Percentiles rank a stretch among this genome's conserved stretches.
Conservation (phyloP, 2,797 vertebrate genomes). For the Macropodus opercularis region DNA sequence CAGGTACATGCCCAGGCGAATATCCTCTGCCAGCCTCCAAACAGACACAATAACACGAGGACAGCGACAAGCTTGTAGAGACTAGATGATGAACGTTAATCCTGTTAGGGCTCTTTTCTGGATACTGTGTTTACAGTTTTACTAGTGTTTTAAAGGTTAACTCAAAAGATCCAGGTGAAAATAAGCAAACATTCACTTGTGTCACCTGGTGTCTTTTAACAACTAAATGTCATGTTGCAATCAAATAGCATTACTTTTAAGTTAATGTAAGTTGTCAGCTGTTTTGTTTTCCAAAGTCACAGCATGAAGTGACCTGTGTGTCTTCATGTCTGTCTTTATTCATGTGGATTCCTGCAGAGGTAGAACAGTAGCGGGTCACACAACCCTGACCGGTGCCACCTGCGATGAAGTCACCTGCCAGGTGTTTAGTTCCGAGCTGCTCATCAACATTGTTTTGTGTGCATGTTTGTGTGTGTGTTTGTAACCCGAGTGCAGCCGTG, state of each 20-base stretch:
- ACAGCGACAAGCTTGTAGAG: constrained; percentile 5
- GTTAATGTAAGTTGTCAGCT: too few relatives aligned
- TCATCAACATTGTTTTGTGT: constrained; percentile 36
- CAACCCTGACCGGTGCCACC: constrained; percentile 23
- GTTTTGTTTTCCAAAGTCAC: too few relatives aligned
- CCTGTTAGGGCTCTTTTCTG: neutral
- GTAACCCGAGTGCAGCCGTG: constrained; percentile 59
- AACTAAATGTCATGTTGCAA: too few relatives aligned
- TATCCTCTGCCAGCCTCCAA: constrained; percentile 39
- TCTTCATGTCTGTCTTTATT: too few relatives aligned
- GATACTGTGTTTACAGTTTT: too few relatives aligned
- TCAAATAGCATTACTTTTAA: too few relatives aligned
- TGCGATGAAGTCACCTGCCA: constrained; percentile 49
- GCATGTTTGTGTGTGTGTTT: constrained; percentile 8
- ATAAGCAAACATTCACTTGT: too few relatives aligned
- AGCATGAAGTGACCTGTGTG: too few relatives aligned
- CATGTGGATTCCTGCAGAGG: neutral
- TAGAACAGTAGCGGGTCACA: constrained; percentile 17
- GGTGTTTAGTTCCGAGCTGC: constrained; percentile 42
- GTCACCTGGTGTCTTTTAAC: too few relatives aligned
- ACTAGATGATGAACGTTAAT: constrained; percentile 18
- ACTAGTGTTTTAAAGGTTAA: too few relatives aligned
- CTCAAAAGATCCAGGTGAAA: too few relatives aligned
- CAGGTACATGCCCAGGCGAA: constrained; percentile 81
- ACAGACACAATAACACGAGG: constrained; percentile 20